Conservation (phyloP, 2,888 invertebrate species). For the Campoplex nolae region DNA sequence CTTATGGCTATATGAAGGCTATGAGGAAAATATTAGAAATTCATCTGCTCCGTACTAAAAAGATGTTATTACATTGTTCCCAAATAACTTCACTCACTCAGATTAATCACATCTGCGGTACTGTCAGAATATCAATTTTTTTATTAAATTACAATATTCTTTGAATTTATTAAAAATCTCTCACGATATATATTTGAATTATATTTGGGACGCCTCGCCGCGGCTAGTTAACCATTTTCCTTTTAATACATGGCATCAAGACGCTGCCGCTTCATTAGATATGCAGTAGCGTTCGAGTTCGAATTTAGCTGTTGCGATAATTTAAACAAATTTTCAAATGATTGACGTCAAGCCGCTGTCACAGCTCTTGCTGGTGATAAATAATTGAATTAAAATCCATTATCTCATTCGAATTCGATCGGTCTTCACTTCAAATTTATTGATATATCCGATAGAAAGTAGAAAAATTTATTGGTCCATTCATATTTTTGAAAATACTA, state of each 20-base stretch:
- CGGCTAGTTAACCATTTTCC: too few species aligned
- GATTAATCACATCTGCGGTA: background rate
- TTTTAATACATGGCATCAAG: too few species aligned
- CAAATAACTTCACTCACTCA: background rate
- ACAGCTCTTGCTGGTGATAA: background rate
- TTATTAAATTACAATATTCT: background rate
- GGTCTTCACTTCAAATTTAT: background rate
- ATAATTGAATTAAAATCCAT: background rate
- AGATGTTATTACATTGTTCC: background rate
- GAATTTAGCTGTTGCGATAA: too few species aligned
- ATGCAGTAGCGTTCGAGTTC: too few species aligned
- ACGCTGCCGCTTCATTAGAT: too few species aligned
- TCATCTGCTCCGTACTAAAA: background rate
- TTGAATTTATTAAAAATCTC: background rate
- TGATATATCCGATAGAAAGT: background rate
- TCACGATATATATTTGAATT: background rate
- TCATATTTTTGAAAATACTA: background rate
- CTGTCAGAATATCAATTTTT: background rate
- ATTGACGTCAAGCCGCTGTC: background rate
- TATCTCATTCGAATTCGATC: background rate
- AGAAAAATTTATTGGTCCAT: background rate
- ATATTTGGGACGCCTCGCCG: too few species aligned
- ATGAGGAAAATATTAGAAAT: background rate
- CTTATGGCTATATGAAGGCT: too few species aligned
- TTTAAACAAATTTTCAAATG: background rate